These are phyloP conservation scores for Osmerus mordax DNA, from an alignment of 2,113 vertebrate genomes.

Conservation along the genomic window DNA sequence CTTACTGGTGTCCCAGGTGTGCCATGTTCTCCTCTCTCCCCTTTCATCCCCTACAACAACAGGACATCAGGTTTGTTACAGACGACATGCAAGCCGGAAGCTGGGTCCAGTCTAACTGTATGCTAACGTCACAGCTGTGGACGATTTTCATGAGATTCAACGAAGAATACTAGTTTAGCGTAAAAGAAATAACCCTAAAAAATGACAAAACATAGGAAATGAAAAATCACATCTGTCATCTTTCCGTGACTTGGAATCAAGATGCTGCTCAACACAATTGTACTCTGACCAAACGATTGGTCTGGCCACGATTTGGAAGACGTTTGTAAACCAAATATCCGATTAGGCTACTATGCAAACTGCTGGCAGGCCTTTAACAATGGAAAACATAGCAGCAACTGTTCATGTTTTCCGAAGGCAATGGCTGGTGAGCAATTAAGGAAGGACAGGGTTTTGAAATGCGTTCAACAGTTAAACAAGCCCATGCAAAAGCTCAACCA, in stretches of 20 bases:
- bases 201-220: too few relatives aligned
- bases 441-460: background rate
- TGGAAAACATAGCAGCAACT: conserved; percentile 10
- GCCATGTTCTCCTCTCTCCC: conserved; percentile 82
- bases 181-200: too few relatives aligned
- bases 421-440: conserved; percentile 5
- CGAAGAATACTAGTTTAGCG: too few relatives aligned
- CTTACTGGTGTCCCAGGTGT: conserved; percentile 79
- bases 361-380: conserved; percentile 19
- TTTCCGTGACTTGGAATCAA: conserved; percentile 14
- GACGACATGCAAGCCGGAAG: background rate
- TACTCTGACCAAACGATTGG: conserved; percentile 18
- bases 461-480: conserved; percentile 3
- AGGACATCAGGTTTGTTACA: conserved; percentile 10
- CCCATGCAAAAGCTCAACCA: background rate
- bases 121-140: too few relatives aligned
- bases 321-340: conserved; percentile 13
- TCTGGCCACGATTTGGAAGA: conserved; percentile 24
- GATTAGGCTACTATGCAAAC: conserved; percentile 9
- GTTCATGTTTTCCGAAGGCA: conserved; percentile 24
- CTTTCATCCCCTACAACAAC: conserved; percentile 69
- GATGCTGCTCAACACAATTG: conserved; percentile 20
- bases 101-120: background rate
- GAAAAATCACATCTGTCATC: background rate
- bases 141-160: too few relatives aligned